Conservation (phyloP, 2,888 invertebrate species). For the Epinotia demarniana region DNA sequence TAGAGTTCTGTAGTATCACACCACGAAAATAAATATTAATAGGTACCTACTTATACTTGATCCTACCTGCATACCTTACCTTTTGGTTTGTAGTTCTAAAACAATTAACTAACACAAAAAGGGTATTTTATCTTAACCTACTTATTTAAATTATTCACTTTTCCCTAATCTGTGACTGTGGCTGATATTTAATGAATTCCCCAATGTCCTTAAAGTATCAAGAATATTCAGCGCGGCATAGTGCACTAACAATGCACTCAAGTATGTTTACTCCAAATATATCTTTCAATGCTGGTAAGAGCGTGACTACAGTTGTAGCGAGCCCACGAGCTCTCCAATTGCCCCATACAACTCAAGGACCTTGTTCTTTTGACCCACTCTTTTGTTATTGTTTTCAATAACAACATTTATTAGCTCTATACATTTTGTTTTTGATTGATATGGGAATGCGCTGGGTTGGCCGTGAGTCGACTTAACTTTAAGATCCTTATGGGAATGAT, state of each 20-base stretch:
- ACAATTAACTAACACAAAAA: too few relatives aligned
- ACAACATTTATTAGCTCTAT: slow-evolving; percentile 66
- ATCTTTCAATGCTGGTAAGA: slow-evolving; percentile 68
- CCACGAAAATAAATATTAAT: too few relatives aligned
- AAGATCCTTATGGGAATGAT: slow-evolving; percentile 37
- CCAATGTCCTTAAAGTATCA: slow-evolving; percentile 58
- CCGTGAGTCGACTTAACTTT: slow-evolving; percentile 38
- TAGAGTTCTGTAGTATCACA: too few relatives aligned
- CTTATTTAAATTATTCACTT: too few relatives aligned
- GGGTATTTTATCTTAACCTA: too few relatives aligned
- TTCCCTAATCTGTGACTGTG: too few relatives aligned
- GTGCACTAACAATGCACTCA: slow-evolving; percentile 64
- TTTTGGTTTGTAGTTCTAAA: too few relatives aligned
- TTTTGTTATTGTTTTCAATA: slow-evolving; percentile 73
- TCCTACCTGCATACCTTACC: too few relatives aligned
- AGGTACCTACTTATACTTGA: too few relatives aligned
- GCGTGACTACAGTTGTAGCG: slow-evolving; percentile 66
- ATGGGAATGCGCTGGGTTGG: slow-evolving; percentile 63
- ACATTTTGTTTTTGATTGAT: slow-evolving; percentile 73
- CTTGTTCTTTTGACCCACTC: slow-evolving; percentile 62
- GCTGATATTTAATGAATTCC: neutral
- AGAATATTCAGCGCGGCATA: slow-evolving; percentile 55
- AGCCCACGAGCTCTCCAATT: slow-evolving; percentile 67
- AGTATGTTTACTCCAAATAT: slow-evolving; percentile 81
- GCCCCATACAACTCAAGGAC: slow-evolving; percentile 62